Evolutionary conservation across 2,797 vertebrate species (phyloP).

Genomic region (Atherinosoma microstoma): DNA sequence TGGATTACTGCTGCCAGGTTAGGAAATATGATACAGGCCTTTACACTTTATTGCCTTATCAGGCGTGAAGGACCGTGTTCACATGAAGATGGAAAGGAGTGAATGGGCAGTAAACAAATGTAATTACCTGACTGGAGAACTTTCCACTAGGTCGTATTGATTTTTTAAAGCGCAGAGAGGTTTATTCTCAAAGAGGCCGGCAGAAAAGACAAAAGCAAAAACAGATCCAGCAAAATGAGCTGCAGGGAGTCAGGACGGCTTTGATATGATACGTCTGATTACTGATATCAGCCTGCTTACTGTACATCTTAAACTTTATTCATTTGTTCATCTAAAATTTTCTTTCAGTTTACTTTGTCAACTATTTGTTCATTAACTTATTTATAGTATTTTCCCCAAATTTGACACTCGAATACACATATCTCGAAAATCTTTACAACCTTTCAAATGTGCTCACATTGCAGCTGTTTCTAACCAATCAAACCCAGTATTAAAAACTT

Average conservation of each 20-base stretch:
- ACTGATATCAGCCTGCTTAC: not conserved
- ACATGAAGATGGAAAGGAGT: conserved; percentile 16
- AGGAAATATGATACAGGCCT: conserved; percentile 21
- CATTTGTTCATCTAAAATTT: too few species aligned
- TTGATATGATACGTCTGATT: not conserved
- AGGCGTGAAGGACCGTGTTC: conserved; percentile 42
- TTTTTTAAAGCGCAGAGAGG: conserved; percentile 31
- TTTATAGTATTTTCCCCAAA: too few species aligned
- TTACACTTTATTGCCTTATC: conserved; percentile 27
- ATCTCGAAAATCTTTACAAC: too few species aligned
- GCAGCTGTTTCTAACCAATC: too few species aligned
- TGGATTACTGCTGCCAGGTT: conserved; percentile 1
- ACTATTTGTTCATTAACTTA: too few species aligned
- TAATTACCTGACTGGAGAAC: conserved; percentile 39
- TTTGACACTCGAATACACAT: too few species aligned
- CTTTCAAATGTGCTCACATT: too few species aligned
- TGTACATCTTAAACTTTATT: too few species aligned
- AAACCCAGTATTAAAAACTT: too few species aligned
- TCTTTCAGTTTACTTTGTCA: too few species aligned
- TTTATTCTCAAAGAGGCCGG: conserved; percentile 16
- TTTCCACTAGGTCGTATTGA: conserved; percentile 47
- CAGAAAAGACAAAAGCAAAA: conserved; percentile 8
- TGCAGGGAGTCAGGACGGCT: not conserved
- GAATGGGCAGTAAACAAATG: conserved; percentile 31
- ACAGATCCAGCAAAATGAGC: not conserved